phyloP scores from a whole-genome alignment of 2,888 invertebrate genomes.

The Petrolisthes manimaculis region DNA sequence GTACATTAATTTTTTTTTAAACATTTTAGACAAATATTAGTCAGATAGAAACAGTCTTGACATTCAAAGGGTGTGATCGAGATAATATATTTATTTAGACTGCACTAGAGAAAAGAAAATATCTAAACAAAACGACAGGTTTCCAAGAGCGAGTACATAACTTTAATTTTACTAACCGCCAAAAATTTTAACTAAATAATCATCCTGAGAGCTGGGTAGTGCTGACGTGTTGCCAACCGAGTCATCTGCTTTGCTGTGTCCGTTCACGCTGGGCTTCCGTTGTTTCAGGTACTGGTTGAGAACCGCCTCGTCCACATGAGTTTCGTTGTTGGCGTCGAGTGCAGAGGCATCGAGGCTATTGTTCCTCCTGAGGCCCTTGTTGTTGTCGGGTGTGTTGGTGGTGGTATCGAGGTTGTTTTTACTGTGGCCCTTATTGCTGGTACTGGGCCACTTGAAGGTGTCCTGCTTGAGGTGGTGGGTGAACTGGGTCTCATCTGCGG shows the following conservation, averaged over 20 bases:
- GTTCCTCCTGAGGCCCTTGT: not conserved
- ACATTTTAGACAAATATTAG: no score
- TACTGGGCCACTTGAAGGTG: constrained; percentile 42
- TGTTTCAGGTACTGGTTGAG: constrained; percentile 47
- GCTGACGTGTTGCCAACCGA: constrained; percentile 33
- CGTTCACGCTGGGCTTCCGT: not conserved
- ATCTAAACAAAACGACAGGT: no score
- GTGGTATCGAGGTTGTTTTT: constrained; percentile 21
- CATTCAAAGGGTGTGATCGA: no score
- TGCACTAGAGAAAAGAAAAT: no score
- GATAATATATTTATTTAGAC: no score
- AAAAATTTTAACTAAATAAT: constrained; percentile 29
- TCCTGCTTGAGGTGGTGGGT: constrained; percentile 49
- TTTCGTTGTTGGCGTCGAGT: constrained; percentile 18
- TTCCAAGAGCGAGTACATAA: no score
- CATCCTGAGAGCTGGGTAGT: constrained; percentile 40
- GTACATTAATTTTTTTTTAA: no score
- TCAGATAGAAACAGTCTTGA: no score
- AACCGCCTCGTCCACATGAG: constrained; percentile 51
- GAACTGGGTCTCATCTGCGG: constrained; percentile 75
- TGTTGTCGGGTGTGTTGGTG: not conserved
- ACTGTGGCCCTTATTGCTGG: not conserved
- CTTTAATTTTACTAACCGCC: constrained; percentile 27
- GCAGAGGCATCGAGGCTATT: not conserved
- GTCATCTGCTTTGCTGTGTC: not conserved